These are phyloP conservation scores for Galleria mellonella DNA, from an alignment of 1,140 invertebrate species.

Conservation along the genomic window DNA sequence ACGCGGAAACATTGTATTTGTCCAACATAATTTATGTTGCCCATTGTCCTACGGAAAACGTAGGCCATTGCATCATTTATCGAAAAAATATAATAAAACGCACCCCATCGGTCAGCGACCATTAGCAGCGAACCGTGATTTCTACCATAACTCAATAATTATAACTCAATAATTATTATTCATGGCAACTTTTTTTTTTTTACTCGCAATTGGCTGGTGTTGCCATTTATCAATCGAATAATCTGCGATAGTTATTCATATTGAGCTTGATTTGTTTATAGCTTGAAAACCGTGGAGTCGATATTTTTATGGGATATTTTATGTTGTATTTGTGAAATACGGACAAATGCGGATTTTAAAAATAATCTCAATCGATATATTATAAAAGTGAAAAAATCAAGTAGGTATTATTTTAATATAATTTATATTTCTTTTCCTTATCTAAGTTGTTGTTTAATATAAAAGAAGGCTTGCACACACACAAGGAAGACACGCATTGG, in stretches of 20 bases:
- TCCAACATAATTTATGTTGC: constrained; percentile 57
- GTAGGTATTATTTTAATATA: no score
- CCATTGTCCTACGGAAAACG: constrained; percentile 61
- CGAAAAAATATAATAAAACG: background rate
- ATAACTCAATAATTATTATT: constrained; percentile 60
- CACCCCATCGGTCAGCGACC: constrained; percentile 1
- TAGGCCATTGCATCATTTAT: constrained; percentile 44
- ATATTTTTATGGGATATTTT: background rate
- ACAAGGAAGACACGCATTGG: no score
- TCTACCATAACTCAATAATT: constrained; percentile 51
- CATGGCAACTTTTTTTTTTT: constrained; percentile 47
- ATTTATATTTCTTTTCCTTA: no score
- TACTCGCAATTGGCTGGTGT: constrained; percentile 38
- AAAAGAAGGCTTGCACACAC: no score
- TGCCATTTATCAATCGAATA: constrained; percentile 63
- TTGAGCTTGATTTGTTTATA: constrained; percentile 34
- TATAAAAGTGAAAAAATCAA: no score
- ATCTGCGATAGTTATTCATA: constrained; percentile 63
- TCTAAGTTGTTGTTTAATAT: no score
- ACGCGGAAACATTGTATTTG: constrained; percentile 40
- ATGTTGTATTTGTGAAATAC: background rate
- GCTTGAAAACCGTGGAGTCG: constrained; percentile 29
- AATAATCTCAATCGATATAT: no score
- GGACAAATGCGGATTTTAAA: no score
- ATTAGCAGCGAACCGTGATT: constrained; percentile 43